Base-by-base conservation (phyloP, 2,888 invertebrate species). In the Athalia cordata region DNA sequence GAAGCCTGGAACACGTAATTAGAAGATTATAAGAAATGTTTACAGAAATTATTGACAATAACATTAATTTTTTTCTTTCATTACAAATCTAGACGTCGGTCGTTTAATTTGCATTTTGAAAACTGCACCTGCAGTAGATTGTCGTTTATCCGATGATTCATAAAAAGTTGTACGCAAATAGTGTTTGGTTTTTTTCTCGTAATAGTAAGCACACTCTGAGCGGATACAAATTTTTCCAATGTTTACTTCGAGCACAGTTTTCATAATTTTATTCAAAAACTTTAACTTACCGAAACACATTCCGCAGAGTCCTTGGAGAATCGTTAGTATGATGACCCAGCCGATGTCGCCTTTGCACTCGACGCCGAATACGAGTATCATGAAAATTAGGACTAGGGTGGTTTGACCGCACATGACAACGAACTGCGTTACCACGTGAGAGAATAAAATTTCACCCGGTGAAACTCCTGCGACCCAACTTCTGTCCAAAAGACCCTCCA, bases 331-430 rank as follows among this genome's bases (percentile, higher is more conserved):
- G 81, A 98, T 93, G 13, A 98, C 97, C 91, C 95, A 95, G 76
- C 94, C 92, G 72, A 98, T 93, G 77, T 97, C 95, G 11, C 98
- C 98, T 84, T 96, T 95, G 87, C 96, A 96, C 89, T 98, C 95
- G 74, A 98, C 97, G 1, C 96, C 94, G 85, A 98, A 97, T 5
- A 97, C 97, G 5, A 96, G 92, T 84, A 98, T 95, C 95, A 98
- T 97, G 92, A 98, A 97, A 83, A 97, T 92, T 3, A 98, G 93
- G 79, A 98, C 97, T 50, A 98, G 92, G 0, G 96, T 94, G 0
- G 98, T 98, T 92, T 98, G 98, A 0, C 98, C 97, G 83, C 96
- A 95, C 96, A 98, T 97, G 43, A 98, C 97, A 80, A 98, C 95
- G 90, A 98, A 97, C 92, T 98, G 98, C 0, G 98, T 97, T 76